Conservation (phyloP, 2,113 vertebrate species). For the Raja brachyura region DNA sequence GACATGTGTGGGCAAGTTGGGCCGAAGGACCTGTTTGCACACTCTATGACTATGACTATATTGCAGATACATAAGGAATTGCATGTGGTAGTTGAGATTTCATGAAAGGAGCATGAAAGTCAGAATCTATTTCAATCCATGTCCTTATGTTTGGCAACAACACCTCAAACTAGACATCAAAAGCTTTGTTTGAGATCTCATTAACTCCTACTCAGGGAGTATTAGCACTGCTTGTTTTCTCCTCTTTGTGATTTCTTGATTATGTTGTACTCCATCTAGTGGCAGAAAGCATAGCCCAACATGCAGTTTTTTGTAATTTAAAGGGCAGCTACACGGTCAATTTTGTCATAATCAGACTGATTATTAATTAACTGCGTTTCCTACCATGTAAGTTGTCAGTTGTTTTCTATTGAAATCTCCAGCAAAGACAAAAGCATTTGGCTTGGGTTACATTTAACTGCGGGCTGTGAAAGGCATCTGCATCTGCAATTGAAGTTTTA, state of each 20-base stretch:
- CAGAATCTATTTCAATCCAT: not conserved
- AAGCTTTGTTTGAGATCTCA: not conserved
- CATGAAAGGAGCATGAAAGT: not conserved
- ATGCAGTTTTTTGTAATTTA: not conserved
- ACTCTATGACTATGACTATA: too few relatives aligned
- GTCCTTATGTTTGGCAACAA: not conserved
- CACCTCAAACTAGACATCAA: not conserved
- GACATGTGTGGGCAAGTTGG: too few relatives aligned
- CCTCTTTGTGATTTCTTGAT: not conserved
- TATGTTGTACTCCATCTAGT: slow-evolving; percentile 4
- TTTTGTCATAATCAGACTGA: not conserved
- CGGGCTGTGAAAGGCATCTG: not conserved
- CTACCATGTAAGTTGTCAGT: not conserved
- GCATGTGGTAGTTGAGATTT: not conserved
- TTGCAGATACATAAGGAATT: too few relatives aligned
- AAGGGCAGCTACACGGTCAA: not conserved
- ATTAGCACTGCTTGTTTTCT: not conserved
- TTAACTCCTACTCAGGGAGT: not conserved
- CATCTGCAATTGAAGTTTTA: not conserved
- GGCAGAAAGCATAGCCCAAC: not conserved
- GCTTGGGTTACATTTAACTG: not conserved
- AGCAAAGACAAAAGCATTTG: not conserved
- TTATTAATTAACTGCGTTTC: not conserved
- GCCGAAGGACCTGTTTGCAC: too few relatives aligned
- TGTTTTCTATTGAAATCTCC: not conserved